Evolutionary conservation across 1,140 invertebrate genomes (phyloP), one percentile per base, ranked within the genome.

Genomic region (Apolygus lucorum): DNA sequence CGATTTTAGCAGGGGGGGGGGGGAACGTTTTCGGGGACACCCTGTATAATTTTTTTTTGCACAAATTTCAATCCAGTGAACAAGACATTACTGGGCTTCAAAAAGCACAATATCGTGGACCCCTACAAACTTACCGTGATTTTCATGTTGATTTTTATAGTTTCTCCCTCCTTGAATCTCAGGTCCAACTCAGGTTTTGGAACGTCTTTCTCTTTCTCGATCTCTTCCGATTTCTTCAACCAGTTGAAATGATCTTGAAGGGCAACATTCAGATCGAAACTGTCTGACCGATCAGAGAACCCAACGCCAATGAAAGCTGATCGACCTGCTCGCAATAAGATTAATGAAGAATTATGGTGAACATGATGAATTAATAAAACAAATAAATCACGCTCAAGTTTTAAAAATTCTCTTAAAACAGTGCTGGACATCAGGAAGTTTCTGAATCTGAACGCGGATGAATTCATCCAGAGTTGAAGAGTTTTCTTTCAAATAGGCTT

Each of bases 161-260:
- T 99, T 83, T 99, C 92, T 27, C 96, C 96, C 78, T 98, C 96
- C 79, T 98, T 99, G 77, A 99, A 98, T 69, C 94, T 89, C n/a
- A 98, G 83, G 84, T 98, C 95, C 21, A 98, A 80, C 75, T 92
- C 88, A 70, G 92, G 92, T 74, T 88, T 88, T 13, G 87, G 86
- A 8, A 21, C 22, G 52, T 86, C 84, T 72, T 90, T 87, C 76
- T 93, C 90, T 71, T 91, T 89, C 77, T 90, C 90, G 54, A 91
- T 89, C 80, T 91, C 85, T 78, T 96, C 91, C 74, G 93, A 90
- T 80, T 96, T 96, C 76, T 93, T 92, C 1, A 97, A 77, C 89
- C 92, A 95, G 82, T 98, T 99, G 76, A 99, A 99, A 79, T 98
- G 95, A 82, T 99, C 96, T 83, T 99, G 96, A 29, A 99, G 83